Evolutionary conservation across 2,113 vertebrate species (phyloP).

Genomic region (Pomatostomus ruficeps): DNA sequence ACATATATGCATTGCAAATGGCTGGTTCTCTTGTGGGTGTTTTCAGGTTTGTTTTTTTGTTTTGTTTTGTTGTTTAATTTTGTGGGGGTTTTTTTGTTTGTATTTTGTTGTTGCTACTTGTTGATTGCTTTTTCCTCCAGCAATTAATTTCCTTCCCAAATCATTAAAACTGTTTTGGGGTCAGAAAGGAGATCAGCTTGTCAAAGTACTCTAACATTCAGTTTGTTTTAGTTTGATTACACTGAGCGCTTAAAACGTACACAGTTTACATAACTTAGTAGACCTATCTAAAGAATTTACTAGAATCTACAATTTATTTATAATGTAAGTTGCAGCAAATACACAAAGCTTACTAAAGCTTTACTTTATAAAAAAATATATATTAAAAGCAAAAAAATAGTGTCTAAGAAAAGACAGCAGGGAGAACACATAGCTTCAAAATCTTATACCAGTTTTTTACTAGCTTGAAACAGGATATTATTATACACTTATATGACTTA

Average conservation of each 20-base stretch:
- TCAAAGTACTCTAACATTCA: neutral
- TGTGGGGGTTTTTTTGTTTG: neutral
- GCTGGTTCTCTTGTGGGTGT: neutral
- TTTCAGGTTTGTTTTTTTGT: neutral
- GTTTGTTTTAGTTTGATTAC: neutral
- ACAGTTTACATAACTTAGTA: neutral
- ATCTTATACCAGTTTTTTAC: neutral
- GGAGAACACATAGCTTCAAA: neutral
- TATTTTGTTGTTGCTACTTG: neutral
- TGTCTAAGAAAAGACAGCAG: neutral
- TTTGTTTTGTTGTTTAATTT: neutral
- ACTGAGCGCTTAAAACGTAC: neutral
- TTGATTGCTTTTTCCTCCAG: accelerated
- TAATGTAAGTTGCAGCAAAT: neutral
- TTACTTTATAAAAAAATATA: neutral
- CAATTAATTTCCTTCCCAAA: neutral
- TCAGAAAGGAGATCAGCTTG: neutral
- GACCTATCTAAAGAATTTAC: neutral
- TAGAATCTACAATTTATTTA: neutral
- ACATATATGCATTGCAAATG: neutral
- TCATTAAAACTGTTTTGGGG: neutral
- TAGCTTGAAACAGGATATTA: neutral
- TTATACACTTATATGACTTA: neutral
- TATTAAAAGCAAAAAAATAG: neutral
- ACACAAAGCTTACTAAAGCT: neutral